Percentiles rank a stretch among this genome's conserved stretches.
These are phyloP conservation scores for Sebastes nivosus DNA, from an alignment of 2,797 vertebrate species.

Conservation along the genomic window DNA sequence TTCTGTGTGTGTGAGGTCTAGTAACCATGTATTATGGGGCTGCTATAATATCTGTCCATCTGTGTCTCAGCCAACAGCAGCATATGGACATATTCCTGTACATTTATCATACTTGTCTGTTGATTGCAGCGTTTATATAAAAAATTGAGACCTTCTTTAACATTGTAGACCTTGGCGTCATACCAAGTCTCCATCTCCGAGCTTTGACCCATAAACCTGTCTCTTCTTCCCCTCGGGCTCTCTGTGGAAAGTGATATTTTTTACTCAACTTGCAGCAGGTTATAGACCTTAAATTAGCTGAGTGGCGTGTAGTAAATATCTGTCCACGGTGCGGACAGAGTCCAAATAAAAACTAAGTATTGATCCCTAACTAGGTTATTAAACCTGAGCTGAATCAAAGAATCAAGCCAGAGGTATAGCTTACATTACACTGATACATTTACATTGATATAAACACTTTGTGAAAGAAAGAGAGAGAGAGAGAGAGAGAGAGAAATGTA, in stretches of 20 bases:
- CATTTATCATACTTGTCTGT: conserved; percentile 25
- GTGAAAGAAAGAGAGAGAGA: no score
- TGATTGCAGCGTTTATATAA: conserved; percentile 26
- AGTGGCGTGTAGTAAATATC: conserved; percentile 11
- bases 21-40: background rate
- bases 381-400: no score
- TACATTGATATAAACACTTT: no score
- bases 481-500: no score
- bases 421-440: no score
- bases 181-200: conserved; percentile 14
- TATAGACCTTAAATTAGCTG: conserved; percentile 3
- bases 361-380: background rate
- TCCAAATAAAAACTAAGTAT: background rate
- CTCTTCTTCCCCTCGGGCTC: conserved; percentile 2
- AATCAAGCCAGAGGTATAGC: no score
- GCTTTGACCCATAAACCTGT: conserved; percentile 42
- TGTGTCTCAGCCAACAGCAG: background rate
- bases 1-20: conserved; percentile 31
- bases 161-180: conserved; percentile 21
- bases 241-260: background rate
- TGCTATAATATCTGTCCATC: conserved; percentile 10
- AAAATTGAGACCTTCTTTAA: conserved; percentile 39
- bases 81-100: conserved; percentile 12
- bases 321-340: background rate
- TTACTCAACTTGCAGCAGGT: background rate